These are phyloP conservation scores for Bacillus rossius DNA, from an alignment of 1,140 invertebrate genomes.

Conservation along the genomic window DNA sequence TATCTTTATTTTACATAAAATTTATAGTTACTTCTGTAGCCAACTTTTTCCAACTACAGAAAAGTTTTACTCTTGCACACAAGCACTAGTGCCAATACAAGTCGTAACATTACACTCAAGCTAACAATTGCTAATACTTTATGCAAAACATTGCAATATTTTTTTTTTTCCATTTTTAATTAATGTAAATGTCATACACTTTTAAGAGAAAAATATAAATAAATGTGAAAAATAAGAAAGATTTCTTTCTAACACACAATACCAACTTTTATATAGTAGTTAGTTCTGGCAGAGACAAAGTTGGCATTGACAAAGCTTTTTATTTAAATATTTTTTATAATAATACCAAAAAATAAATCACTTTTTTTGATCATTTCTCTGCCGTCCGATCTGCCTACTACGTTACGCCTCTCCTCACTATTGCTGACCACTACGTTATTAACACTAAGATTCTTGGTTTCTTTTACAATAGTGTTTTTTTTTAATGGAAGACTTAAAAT, in stretches of 20 bases:
- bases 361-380: slow-evolving; percentile 14
- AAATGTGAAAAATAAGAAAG: slow-evolving; percentile 1
- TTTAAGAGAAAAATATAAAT: slow-evolving; percentile 4
- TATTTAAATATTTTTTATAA: slow-evolving; percentile 8
- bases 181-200: slow-evolving; percentile 9
- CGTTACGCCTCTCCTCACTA: slow-evolving; percentile 6
- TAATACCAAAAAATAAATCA: slow-evolving; percentile 13
- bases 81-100: slow-evolving; percentile 10
- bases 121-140: slow-evolving; percentile 14
- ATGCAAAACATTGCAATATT: slow-evolving; percentile 15
- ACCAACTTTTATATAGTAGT: slow-evolving; percentile 11
- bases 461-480: slow-evolving; percentile 8
- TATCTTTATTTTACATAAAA: slow-evolving; percentile 5
- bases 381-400: slow-evolving; percentile 10
- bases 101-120: slow-evolving; percentile 13
- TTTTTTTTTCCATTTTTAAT: slow-evolving; percentile 10
- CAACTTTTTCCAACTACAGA: slow-evolving; percentile 1
- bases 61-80: background rate
- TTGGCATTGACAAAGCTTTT: slow-evolving; percentile 15
- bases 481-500: slow-evolving; percentile 17
- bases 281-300: slow-evolving; percentile 9
- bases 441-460: slow-evolving; percentile 6
- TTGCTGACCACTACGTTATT: slow-evolving; percentile 13
- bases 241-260: slow-evolving; percentile 1
- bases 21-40: slow-evolving; percentile 7